Evolutionary conservation across 2,113 vertebrate genomes (phyloP), one percentile per base, ranked within the genome.

Genomic region (Erinaceus europaeus): DNA sequence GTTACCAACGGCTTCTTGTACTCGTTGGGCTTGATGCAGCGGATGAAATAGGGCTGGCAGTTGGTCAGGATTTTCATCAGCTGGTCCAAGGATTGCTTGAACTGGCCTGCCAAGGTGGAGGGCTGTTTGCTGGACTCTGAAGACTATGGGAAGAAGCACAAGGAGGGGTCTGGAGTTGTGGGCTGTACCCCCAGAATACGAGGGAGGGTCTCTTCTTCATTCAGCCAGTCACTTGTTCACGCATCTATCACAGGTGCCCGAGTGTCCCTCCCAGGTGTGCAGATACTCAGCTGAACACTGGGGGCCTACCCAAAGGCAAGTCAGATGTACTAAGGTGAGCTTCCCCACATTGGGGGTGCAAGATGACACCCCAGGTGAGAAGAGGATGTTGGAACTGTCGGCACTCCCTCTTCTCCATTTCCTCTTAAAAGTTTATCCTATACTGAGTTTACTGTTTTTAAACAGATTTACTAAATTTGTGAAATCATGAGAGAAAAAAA

Each of bases 1-100:
- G 77, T 97, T 97, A 99, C 99, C 98, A 98, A 95, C 1, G 99
- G 98, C 95, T 98, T 99, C 97, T 99, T 99, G 96, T 96, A 98
- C 92, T 99, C 98, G 2, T 99, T 99, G 84, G 99, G 99, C 94
- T 99, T 99, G 92, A 99, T 98, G 96, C 99, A 99, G 92, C 99
- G 99, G 55, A 99, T 96, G 90, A 99, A 99, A 91, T 98, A 99
- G 0, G 99, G 99, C 95, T 99, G 98, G 91, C 98, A 99, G 25
- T 68, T 96, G 18, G 96, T 96, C 90, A 99, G 96, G 29, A 98
- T 98, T 96, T 98, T 99, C 98, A 99, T 99, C 85, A 99, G 97
- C 59, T 98, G 97, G 23, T 99, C 99, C 95, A 99, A 97, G 23
- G 99, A 99, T 94, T 98, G 97, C 50, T 98, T 99, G 96, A 99